Base-by-base conservation (phyloP, 23 tunicate species). In the Halocynthia roretzi region DNA sequence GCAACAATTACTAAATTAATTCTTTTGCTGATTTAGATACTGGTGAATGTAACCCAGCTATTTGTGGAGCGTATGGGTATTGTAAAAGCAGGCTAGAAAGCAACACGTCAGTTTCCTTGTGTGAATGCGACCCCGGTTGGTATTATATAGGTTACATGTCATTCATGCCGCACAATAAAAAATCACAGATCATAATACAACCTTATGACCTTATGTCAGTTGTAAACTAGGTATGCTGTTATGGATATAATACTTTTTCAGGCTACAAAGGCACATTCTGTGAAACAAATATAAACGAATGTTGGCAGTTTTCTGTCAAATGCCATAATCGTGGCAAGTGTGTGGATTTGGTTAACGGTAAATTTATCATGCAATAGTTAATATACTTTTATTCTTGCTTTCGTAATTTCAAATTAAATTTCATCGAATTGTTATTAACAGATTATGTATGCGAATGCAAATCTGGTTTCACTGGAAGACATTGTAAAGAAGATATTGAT, bases 381-480 rank as follows among this genome's bases (percentile, higher is more conserved):
- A 58, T 58, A 58, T 58, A 58, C 4, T 58, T 58, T 58, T 58
- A 14, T 58, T 10, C 17, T n/a, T 58, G 17, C 1, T 58, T 58
- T 58, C 2, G 4, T 58, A 0, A 31, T 31, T 31, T 31, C 50
- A 68, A 2, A 68, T 12, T 58, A 58, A 58, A 58, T 58, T 1
- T 58, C 4, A n/a, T 2, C 15, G 15, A 58, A 14, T 14, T 58
- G 17, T 58, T 58, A 65, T 65, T 54, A 14, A 7, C 65, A 74
- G 78, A 74, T 74, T 80, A 70, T 62, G 14, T 50, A 18, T 89
- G 96, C 58, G 44, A 57, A n/a, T 89, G 96, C 61, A 52, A 50
- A n/a, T 76, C 89, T 11, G 96, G 96, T 7, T 84, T 17, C 71
- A 75, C 22, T 9, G 96, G 96, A n/a, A 40, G 18, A 17, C 40